phyloP scores from a whole-genome alignment of 53 echinoderm and acorn worm genomes.

The Arbacia lixula region DNA sequence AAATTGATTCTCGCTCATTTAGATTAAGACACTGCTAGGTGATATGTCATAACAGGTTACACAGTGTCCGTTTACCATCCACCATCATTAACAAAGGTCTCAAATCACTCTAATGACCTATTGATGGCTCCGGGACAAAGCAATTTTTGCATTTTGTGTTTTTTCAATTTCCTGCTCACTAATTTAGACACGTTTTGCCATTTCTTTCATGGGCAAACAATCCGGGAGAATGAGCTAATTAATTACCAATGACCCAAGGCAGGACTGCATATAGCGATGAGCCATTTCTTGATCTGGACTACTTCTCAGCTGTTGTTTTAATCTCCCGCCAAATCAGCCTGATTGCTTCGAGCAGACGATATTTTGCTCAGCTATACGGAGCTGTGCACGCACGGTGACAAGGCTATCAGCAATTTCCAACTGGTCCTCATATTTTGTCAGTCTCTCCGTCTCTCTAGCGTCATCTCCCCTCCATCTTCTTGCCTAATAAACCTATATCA shows the following conservation, averaged over 20 bases:
- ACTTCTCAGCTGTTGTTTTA: too few relatives aligned
- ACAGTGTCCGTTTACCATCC: neutral
- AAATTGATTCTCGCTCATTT: too few relatives aligned
- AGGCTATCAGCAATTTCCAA: constrained; percentile 29
- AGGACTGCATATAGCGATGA: constrained; percentile 14
- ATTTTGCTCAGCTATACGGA: neutral
- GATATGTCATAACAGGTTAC: too few relatives aligned
- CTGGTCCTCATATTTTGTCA: neutral
- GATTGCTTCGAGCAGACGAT: constrained; percentile 43
- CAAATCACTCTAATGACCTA: neutral
- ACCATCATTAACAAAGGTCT: neutral
- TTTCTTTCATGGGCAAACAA: constrained; percentile 8
- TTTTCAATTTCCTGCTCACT: constrained; percentile 4
- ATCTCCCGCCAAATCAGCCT: constrained; percentile 37
- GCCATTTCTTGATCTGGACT: too few relatives aligned
- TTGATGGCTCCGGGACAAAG: constrained; percentile 22
- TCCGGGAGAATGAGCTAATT: constrained; percentile 48
- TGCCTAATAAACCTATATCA: constrained; percentile 25
- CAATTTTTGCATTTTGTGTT: constrained; percentile 19
- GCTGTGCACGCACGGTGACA: too few relatives aligned
- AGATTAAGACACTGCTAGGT: too few relatives aligned
- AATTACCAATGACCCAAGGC: constrained; percentile 50
- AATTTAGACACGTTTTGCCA: neutral
- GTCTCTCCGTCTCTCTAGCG: too few relatives aligned
- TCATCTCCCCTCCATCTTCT: constrained; percentile 3